Conservation (phyloP, 2,888 invertebrate genomes). For the Lucinisca nassula region DNA sequence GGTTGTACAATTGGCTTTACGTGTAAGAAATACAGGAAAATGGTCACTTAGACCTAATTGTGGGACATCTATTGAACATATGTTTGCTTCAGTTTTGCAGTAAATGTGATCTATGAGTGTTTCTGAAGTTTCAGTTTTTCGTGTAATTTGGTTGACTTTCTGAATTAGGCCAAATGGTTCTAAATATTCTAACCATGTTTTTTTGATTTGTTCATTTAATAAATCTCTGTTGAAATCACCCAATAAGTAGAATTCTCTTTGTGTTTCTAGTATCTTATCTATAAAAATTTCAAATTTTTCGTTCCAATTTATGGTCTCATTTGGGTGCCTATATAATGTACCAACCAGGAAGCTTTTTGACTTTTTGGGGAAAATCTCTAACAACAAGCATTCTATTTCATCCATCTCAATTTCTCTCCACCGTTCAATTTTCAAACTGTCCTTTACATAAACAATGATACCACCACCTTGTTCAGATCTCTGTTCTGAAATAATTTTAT, state of each 20-base stretch:
- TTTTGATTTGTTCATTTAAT: neutral
- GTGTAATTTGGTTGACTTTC: neutral
- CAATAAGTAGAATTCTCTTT: neutral
- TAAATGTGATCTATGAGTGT: conserved; percentile 13
- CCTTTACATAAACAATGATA: neutral
- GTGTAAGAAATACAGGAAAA: too few species aligned
- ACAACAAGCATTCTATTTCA: too few species aligned
- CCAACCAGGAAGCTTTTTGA: neutral
- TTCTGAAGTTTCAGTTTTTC: neutral
- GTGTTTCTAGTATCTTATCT: neutral
- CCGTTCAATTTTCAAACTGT: neutral
- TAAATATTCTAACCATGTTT: neutral
- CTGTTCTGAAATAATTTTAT: neutral
- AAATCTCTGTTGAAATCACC: neutral
- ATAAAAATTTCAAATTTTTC: conserved; percentile 4
- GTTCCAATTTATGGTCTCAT: neutral
- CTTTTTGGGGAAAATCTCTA: neutral
- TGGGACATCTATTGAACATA: too few species aligned
- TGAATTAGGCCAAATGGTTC: neutral
- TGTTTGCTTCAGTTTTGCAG: neutral
- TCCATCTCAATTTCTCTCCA: neutral
- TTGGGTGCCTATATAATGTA: neutral
- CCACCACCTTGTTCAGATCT: neutral
- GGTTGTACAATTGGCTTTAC: too few species aligned
- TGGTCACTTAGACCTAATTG: too few species aligned